Evolutionary conservation across 2,797 vertebrate species (phyloP).

Genomic region (Ficedula albicollis): DNA sequence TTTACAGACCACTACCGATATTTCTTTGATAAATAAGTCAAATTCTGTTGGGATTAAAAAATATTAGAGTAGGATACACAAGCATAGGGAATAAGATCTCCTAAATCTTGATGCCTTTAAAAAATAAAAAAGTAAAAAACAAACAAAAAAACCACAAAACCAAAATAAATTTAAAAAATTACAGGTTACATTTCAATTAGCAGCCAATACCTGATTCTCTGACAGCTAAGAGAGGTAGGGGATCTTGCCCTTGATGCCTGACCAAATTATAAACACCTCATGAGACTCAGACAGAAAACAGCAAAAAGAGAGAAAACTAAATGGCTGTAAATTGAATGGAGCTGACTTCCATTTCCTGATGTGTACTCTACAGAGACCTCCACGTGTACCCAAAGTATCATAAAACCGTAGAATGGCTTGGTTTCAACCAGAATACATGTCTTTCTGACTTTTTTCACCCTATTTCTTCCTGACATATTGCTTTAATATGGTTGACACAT

Average conservation of each 20-base stretch:
- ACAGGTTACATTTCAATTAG: slow-evolving; percentile 31
- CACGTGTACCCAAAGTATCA: background rate
- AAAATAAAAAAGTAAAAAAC: background rate
- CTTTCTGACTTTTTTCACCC: background rate
- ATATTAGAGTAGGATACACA: background rate
- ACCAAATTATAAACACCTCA: background rate
- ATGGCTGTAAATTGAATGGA: background rate
- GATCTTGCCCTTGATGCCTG: slow-evolving; percentile 48
- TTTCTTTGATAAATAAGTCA: background rate
- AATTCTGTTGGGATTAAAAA: background rate
- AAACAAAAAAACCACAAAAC: too few species aligned
- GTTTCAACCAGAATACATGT: background rate
- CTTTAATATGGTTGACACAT: background rate
- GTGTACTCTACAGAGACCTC: background rate
- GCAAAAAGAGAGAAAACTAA: background rate
- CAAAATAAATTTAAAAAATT: background rate
- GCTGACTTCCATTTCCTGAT: background rate
- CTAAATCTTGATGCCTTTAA: background rate
- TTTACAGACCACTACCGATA: background rate
- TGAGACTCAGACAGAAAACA: background rate
- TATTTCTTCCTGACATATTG: background rate
- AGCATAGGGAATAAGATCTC: background rate
- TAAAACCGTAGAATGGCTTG: background rate
- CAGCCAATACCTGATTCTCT: slow-evolving; percentile 18
- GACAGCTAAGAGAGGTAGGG: slow-evolving; percentile 45